Conservation (phyloP, 2,113 vertebrate species). For the Picathartes gymnocephalus region DNA sequence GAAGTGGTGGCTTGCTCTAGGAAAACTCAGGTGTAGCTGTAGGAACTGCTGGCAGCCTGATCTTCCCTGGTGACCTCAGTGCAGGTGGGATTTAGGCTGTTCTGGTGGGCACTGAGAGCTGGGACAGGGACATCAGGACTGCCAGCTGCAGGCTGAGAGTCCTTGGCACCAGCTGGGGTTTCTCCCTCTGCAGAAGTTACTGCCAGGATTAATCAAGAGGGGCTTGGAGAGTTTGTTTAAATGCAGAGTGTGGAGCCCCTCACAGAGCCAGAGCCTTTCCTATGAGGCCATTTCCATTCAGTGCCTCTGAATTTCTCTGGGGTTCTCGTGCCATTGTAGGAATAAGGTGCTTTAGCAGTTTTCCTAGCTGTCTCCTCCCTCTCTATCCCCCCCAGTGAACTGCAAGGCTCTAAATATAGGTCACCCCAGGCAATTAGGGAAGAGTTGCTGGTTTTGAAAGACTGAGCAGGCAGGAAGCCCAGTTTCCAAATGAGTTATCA, state of each 20-base stretch:
- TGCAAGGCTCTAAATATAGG: constrained; percentile 70
- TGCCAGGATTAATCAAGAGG: neutral
- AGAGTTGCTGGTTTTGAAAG: constrained; percentile 70
- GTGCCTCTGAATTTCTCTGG: neutral
- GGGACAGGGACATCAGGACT: neutral
- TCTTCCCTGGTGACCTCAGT: neutral
- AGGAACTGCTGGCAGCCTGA: neutral
- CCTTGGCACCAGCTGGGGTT: neutral
- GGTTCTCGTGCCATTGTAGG: constrained; percentile 17
- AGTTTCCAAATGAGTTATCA: constrained; percentile 80
- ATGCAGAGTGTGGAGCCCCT: neutral
- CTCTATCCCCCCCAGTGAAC: neutral
- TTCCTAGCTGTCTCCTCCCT: constrained; percentile 14
- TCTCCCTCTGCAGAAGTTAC: neutral
- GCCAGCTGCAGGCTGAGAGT: neutral
- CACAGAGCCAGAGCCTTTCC: neutral
- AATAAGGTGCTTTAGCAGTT: constrained; percentile 26
- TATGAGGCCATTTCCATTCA: neutral
- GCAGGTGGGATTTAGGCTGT: neutral
- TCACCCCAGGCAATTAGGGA: constrained; percentile 74
- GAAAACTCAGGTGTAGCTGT: fast-evolving
- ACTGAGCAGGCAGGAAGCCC: constrained; percentile 71
- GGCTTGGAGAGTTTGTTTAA: neutral
- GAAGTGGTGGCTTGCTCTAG: fast-evolving
- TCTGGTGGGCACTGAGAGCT: neutral